A percentile compares a stretch with the other conserved stretches of the same genome.
These are phyloP conservation scores for Netelia fuscicornis DNA, from an alignment of 2,888 invertebrate species.

Conservation along the genomic window DNA sequence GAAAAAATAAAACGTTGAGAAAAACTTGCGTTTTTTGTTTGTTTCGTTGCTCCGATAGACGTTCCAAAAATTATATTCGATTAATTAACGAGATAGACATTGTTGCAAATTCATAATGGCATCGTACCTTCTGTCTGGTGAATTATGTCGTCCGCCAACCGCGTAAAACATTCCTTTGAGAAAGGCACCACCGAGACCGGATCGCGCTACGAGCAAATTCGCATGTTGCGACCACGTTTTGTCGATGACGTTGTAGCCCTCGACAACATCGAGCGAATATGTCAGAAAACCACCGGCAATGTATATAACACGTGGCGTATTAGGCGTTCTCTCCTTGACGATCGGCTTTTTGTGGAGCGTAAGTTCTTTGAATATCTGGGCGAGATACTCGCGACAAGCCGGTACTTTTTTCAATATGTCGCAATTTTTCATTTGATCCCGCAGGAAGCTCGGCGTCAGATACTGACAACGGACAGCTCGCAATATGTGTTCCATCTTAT, in stretches of 20 bases:
- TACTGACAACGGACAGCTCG: slow-evolving; percentile 96
- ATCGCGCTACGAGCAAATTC: slow-evolving; percentile 94
- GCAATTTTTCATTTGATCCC: slow-evolving; percentile 96
- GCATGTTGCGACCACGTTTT: slow-evolving; percentile 93
- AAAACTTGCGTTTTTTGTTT: not conserved
- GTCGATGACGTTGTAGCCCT: slow-evolving; percentile 95
- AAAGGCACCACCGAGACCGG: slow-evolving; percentile 94
- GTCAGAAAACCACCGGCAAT: slow-evolving; percentile 96
- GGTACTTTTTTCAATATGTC: slow-evolving; percentile 94
- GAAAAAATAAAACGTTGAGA: slow-evolving; percentile 18
- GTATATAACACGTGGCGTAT: slow-evolving; percentile 95
- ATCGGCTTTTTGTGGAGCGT: slow-evolving; percentile 94
- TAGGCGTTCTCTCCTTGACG: slow-evolving; percentile 94
- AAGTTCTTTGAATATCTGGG: slow-evolving; percentile 95
- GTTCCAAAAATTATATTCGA: no score
- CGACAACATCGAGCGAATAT: slow-evolving; percentile 94
- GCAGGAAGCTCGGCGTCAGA: slow-evolving; percentile 95
- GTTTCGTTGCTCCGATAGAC: not conserved
- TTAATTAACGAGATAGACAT: no score
- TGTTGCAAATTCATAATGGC: not conserved
- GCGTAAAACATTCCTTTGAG: slow-evolving; percentile 96
- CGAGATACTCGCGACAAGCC: slow-evolving; percentile 95
- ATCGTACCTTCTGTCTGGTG: slow-evolving; percentile 90
- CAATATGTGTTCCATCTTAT: slow-evolving; percentile 95
- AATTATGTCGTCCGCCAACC: slow-evolving; percentile 96